Conservation (phyloP, 2,888 invertebrate species). For the Crocallis elinguaria region DNA sequence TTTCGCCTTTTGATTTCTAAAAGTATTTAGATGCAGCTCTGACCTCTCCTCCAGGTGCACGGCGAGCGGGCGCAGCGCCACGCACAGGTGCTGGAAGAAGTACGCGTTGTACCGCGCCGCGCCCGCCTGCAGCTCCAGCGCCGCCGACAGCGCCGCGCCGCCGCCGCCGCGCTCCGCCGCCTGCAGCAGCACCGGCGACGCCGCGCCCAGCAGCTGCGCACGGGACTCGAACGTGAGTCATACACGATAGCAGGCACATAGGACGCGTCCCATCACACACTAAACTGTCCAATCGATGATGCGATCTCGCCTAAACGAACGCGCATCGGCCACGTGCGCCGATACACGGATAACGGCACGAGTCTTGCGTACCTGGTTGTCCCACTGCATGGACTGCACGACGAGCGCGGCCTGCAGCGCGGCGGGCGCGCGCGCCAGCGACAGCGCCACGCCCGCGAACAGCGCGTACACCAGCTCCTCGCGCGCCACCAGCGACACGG, state of each 20-base stretch:
- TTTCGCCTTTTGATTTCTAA: too few relatives aligned
- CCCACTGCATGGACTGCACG: slow-evolving; percentile 93
- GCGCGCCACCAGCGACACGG: slow-evolving; percentile 91
- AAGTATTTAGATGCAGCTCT: too few relatives aligned
- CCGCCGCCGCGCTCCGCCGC: slow-evolving; percentile 84
- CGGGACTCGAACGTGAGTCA: too few relatives aligned
- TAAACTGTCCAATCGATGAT: too few relatives aligned
- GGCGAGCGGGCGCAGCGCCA: slow-evolving; percentile 92
- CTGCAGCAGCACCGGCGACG: slow-evolving; percentile 93
- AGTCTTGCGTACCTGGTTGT: slow-evolving; percentile 87
- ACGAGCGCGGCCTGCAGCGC: slow-evolving; percentile 84
- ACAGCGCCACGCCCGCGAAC: slow-evolving; percentile 86
- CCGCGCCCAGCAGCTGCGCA: slow-evolving; percentile 88
- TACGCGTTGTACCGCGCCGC: slow-evolving; percentile 91
- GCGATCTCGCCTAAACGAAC: too few relatives aligned
- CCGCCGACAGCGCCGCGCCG: slow-evolving; percentile 92
- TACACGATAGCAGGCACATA: too few relatives aligned
- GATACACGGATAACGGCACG: too few relatives aligned
- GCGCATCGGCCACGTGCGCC: too few relatives aligned
- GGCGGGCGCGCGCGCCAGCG: slow-evolving; percentile 73
- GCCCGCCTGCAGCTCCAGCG: slow-evolving; percentile 89
- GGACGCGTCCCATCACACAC: too few relatives aligned
- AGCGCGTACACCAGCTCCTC: slow-evolving; percentile 92
- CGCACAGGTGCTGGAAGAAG: slow-evolving; percentile 93
- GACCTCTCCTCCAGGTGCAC: slow-evolving; percentile 93